These are phyloP conservation scores for Todus mexicanus DNA, from an alignment of 2,797 vertebrate species.

Conservation along the genomic window DNA sequence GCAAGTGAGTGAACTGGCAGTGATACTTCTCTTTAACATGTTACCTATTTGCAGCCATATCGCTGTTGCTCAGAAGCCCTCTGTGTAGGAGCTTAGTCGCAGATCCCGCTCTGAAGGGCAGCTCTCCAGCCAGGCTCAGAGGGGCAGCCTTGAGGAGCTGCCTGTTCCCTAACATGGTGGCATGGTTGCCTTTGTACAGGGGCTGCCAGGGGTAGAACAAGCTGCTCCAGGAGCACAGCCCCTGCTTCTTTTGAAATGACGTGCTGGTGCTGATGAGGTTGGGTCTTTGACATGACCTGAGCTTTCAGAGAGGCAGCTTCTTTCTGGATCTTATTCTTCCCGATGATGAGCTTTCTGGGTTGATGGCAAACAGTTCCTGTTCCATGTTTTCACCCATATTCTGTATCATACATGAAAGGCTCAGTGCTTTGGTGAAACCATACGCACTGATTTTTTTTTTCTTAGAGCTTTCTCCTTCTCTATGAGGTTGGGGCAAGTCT, in stretches of 20 bases:
- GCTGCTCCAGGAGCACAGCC: not conserved
- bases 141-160: not conserved
- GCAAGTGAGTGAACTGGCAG: accelerated
- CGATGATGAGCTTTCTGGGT: not conserved
- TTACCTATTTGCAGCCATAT: not conserved
- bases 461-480: not conserved
- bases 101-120: not conserved
- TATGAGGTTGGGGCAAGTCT: not conserved
- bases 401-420: not conserved
- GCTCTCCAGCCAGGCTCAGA: not conserved
- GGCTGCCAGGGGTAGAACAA: not conserved
- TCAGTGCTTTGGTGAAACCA: not conserved
- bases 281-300: not conserved
- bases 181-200: not conserved
- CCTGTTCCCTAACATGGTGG: accelerated
- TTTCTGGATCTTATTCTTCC: not conserved
- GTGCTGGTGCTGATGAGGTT: not conserved
- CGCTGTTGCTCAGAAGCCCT: not conserved
- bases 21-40: accelerated
- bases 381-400: not conserved
- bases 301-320: not conserved
- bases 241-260: not conserved
- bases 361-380: not conserved
- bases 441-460: not conserved
- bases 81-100: not conserved